Base-by-base conservation (phyloP, 2,888 invertebrate genomes). In the Tricholauxania praeusta region DNA sequence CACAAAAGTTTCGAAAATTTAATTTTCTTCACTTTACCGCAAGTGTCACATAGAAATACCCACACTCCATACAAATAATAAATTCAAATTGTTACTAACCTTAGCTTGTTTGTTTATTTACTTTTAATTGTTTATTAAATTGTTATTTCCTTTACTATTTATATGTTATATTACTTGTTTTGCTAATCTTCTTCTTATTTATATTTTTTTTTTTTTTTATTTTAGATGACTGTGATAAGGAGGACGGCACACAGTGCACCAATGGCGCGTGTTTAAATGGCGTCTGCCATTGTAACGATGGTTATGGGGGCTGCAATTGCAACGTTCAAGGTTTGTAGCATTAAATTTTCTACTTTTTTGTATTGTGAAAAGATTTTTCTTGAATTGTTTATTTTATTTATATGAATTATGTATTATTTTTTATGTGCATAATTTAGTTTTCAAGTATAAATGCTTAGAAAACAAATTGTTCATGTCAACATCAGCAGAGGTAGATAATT, bases 201-300 rank as follows among this genome's bases (percentile, higher is more conserved):
- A 17, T 75, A 68, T 73, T 62, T 19, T 28, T 53, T n/a, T 66
- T 15, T 28, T 55, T 57, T 68, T 71, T 57, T 57, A 6, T 64
- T 60, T 28, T 76, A 97, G 97, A 93, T 89, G 94, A 96, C 90
- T 97, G 97, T 91, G 94, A 92, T 89, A 94, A 95, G 90, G 95
- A 96, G 90, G 95, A 96, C 88, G 96, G 96, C 88, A 93, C 94
- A 84, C 91, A 90, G 86, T 97, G 97, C 90, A 92, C 93, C 88
- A 96, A 97, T 88, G 97, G 97, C 87, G 96, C 93, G 84, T 97
- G 97, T 89, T 91, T 97, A 84, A 95, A 95, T 88, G 93, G 94
- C 85, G 95, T 95, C 87, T 97, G 97, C 90, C 95, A 97, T 90
- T 97, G 97, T 89, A 96, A 97, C 88, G 97, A 97, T 88, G 97